Evolutionary conservation across 2,113 vertebrate genomes (phyloP).

Genomic region (Tachysurus fulvidraco): DNA sequence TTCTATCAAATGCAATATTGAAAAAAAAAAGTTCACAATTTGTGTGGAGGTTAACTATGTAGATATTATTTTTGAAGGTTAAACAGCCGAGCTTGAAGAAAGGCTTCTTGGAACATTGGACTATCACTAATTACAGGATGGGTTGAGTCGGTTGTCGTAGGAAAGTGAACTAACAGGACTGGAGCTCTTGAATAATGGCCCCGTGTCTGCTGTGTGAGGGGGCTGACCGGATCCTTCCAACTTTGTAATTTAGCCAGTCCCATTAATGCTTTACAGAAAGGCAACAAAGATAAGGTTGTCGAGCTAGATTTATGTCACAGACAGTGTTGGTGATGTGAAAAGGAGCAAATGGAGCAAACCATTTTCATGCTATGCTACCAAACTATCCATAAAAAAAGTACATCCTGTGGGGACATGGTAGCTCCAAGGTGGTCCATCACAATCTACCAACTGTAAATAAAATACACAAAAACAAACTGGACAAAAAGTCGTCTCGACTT

Average conservation of each 20-base stretch:
- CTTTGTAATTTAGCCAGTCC: constrained; percentile 51
- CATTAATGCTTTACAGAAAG: constrained; percentile 12
- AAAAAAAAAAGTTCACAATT: not conserved
- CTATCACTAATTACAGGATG: constrained; percentile 73
- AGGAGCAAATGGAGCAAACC: not conserved
- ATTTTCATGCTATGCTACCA: not conserved
- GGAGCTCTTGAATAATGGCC: constrained; percentile 45
- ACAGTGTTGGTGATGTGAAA: not conserved
- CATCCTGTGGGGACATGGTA: not conserved
- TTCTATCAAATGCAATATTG: not conserved
- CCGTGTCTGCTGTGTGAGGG: constrained; percentile 56
- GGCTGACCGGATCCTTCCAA: constrained; percentile 37
- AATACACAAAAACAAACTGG: not conserved
- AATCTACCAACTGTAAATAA: not conserved
- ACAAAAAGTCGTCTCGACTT: not conserved
- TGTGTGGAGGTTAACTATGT: not conserved
- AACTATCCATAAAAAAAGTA: not conserved
- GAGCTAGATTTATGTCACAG: constrained; percentile 10
- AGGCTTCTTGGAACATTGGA: constrained; percentile 70
- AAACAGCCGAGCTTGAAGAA: constrained; percentile 70
- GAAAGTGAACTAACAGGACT: constrained; percentile 64
- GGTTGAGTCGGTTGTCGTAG: constrained; percentile 66
- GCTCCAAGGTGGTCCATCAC: not conserved
- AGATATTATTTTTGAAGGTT: constrained; percentile 17
- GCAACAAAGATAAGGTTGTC: not conserved